These are phyloP conservation scores for Amiota mariae DNA, from an alignment of 2,888 invertebrate genomes.

Conservation along the genomic window DNA sequence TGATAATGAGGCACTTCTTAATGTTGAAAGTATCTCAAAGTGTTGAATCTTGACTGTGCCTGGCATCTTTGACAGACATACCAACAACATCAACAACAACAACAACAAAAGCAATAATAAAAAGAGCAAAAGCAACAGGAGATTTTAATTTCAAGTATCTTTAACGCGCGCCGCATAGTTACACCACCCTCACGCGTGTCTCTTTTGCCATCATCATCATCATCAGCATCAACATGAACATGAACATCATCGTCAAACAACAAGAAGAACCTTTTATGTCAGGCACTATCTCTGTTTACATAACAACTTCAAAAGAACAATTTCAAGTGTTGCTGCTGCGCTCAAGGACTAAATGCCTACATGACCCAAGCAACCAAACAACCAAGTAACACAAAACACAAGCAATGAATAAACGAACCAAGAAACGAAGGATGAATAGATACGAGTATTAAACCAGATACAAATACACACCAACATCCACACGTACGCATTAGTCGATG, in stretches of 20 bases:
- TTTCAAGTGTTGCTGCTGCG: slow-evolving; percentile 1
- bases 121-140: slow-evolving; percentile 10
- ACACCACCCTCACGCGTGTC: too few relatives aligned
- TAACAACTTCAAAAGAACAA: slow-evolving; percentile 34
- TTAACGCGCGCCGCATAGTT: background rate
- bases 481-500: background rate
- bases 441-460: background rate
- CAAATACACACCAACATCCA: slow-evolving; percentile 37
- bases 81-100: slow-evolving; percentile 17
- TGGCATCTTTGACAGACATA: slow-evolving; percentile 11
- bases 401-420: background rate
- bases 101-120: background rate
- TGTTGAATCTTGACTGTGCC: background rate
- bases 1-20: slow-evolving; percentile 3
- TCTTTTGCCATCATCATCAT: too few relatives aligned
- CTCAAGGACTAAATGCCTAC: slow-evolving; percentile 34
- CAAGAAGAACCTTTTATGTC: slow-evolving; percentile 24
- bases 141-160: slow-evolving; percentile 29
- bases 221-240: too few relatives aligned
- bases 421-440: too few relatives aligned
- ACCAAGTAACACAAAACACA: slow-evolving; percentile 5
- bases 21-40: slow-evolving; percentile 3
- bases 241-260: too few relatives aligned
- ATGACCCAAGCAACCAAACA: slow-evolving; percentile 44
- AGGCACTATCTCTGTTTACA: slow-evolving; percentile 41